Evolutionary conservation across 2,113 vertebrate genomes (phyloP).

Genomic region (Tringa solitaria): DNA sequence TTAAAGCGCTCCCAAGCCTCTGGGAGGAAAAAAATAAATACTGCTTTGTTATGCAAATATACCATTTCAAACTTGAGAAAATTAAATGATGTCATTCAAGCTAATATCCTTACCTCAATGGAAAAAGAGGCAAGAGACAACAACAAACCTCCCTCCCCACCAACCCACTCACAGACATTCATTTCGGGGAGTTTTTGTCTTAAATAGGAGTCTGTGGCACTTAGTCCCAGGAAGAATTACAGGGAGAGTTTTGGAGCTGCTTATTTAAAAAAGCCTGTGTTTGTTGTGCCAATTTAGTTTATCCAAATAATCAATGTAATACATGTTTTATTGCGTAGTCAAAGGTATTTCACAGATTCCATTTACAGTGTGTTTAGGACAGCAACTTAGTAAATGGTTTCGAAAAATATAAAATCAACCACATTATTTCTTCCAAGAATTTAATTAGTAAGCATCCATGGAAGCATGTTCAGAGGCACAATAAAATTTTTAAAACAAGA

Average conservation of each 20-base stretch:
- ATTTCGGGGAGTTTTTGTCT: conserved; percentile 9
- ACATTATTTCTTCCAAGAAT: not conserved
- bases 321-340: not conserved
- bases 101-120: conserved; percentile 30
- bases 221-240: not conserved
- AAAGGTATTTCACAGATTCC: not conserved
- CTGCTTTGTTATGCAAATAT: conserved; percentile 45
- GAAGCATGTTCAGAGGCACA: not conserved
- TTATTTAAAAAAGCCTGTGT: not conserved
- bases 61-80: conserved; percentile 13
- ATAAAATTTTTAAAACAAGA: not conserved
- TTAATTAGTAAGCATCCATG: not conserved
- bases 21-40: not conserved
- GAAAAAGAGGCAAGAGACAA: conserved; percentile 7
- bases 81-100: conserved; percentile 51
- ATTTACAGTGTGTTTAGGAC: not conserved
- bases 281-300: not conserved
- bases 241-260: not conserved
- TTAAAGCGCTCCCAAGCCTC: too few relatives aligned
- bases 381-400: not conserved
- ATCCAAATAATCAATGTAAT: not conserved
- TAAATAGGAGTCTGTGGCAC: not conserved
- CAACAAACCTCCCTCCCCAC: not conserved
- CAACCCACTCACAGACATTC: not conserved
- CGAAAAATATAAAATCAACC: not conserved